A percentile compares a stretch with the other conserved stretches of the same genome.
Conservation (phyloP, 2,113 vertebrate species). For the Telmatochromis brachygnathus region DNA sequence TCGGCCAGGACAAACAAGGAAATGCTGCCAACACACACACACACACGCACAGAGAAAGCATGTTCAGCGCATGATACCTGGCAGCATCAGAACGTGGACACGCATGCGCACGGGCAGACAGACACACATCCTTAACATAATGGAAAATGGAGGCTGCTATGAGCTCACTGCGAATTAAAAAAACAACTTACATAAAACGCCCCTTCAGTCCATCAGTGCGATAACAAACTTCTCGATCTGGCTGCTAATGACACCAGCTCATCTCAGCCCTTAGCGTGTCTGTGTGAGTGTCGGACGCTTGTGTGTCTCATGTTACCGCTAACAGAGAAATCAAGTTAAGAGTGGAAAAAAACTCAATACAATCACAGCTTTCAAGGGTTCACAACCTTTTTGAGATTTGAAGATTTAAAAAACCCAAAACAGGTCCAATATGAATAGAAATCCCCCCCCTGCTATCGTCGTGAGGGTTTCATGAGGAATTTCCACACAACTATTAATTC, state of each 20-base stretch:
- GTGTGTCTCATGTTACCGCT: neutral
- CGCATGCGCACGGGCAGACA: neutral
- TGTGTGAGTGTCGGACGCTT: neutral
- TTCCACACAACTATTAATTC: neutral
- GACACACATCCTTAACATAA: neutral
- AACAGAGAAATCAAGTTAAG: neutral
- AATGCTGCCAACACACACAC: neutral
- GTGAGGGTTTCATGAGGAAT: neutral
- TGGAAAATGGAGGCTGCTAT: neutral
- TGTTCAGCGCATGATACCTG: neutral
- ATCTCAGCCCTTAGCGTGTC: neutral
- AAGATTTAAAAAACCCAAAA: fast-evolving
- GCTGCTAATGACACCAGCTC: neutral
- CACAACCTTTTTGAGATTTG: neutral
- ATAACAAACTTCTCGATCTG: constrained; percentile 3
- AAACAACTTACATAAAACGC: constrained; percentile 45
- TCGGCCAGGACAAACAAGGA: constrained; percentile 1
- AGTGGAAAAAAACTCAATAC: neutral
- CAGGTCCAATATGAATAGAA: neutral
- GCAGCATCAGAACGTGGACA: neutral
- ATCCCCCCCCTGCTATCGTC: fast-evolving
- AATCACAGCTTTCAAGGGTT: neutral
- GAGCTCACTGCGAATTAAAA: constrained; percentile 7
- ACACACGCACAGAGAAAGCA: neutral
- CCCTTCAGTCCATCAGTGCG: neutral